phyloP scores from a whole-genome alignment of 1,140 invertebrate species.

The Zaprionus ghesquierei region DNA sequence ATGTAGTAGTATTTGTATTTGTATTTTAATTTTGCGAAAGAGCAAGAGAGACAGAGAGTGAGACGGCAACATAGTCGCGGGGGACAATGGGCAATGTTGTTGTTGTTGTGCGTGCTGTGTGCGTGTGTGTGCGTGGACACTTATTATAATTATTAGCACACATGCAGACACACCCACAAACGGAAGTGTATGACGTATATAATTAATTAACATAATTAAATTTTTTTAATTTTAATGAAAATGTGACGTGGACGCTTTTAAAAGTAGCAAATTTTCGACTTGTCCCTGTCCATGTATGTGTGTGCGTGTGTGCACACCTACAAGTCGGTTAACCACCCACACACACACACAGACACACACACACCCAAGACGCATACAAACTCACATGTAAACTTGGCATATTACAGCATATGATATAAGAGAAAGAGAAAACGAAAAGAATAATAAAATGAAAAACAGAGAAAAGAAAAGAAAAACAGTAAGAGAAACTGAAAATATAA shows the following conservation, averaged over 20 bases:
- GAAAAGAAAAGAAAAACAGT: no score
- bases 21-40: slow-evolving; percentile 19
- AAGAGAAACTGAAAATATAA: slow-evolving; percentile 51
- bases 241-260: slow-evolving; percentile 25
- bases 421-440: slow-evolving; percentile 30
- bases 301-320: background rate
- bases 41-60: background rate
- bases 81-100: background rate
- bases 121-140: background rate
- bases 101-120: background rate
- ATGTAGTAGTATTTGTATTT: slow-evolving; percentile 70
- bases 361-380: background rate
- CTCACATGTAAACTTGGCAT: slow-evolving; percentile 63
- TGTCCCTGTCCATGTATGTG: slow-evolving; percentile 20
- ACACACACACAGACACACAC: slow-evolving; percentile 7
- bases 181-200: slow-evolving; percentile 4
- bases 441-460: slow-evolving; percentile 35
- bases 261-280: slow-evolving; percentile 35
- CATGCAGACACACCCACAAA: background rate
- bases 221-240: slow-evolving; percentile 17
- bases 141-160: slow-evolving; percentile 7
- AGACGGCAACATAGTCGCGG: background rate
- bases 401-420: slow-evolving; percentile 74
- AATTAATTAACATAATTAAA: slow-evolving; percentile 10
- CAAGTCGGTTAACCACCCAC: background rate